Evolutionary conservation across 2,888 invertebrate species (phyloP), one percentile per base, ranked within the genome.

Genomic region (Andrena flavipes): DNA sequence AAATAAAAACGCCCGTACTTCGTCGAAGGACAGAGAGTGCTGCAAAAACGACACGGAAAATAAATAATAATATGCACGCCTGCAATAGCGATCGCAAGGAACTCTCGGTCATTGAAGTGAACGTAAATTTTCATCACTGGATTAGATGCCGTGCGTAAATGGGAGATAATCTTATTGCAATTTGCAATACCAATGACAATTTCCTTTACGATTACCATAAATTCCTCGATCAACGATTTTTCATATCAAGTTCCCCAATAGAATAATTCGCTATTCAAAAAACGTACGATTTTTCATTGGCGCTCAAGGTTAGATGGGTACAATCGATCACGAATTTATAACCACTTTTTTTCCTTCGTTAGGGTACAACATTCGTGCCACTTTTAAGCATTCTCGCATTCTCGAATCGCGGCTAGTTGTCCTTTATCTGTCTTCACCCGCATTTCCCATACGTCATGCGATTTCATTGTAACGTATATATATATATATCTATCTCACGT

Each of bases 401-500:
- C 1, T 33, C 54, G 42, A 65, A 49, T 75, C 60, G 51, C 68
- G 35, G 35, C 30, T n/a, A 51, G 13, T 49, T 23, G 20, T 74
- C n/a, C 64, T 77, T 79, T 76, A 64, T 29, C 16, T 35, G n/a
- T 49, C 63, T 64, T 79, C 35, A 49, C 63, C 33, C 20, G 54
- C 20, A 79, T 80, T 54, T 49, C 49, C 56, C 2, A 26, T 48
- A 10, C 60, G 16, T n/a, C 35, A 54, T 33, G 20, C 30, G 59
- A 80, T 72, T 84, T 75, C 51, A 74, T 67, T 63, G n/a, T 74
- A 70, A 77, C 62, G 54, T 30, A 56, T 56, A 26, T 56, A 56
- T 23, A 82, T 30, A 56, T 35, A 80, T 69, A 30, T 81, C 77
- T 68, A 70, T 64, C 68, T 76, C 75, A 59, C 69, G 74, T 79